Evolutionary conservation across 2,888 invertebrate genomes (phyloP).

Genomic region (Thyatira batis): DNA sequence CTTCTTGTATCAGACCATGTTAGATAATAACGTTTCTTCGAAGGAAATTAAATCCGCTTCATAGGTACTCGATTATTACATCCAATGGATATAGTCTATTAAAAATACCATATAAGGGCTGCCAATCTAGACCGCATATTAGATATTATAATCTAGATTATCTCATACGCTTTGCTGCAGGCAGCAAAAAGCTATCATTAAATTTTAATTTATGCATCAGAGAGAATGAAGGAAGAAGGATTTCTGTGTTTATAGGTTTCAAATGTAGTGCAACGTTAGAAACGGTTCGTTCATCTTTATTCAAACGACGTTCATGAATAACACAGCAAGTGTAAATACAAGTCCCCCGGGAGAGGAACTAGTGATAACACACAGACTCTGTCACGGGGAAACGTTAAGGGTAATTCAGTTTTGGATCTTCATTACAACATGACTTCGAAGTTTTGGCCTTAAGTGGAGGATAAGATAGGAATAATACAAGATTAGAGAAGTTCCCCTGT

Average conservation of each 20-base stretch:
- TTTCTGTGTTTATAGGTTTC: slow-evolving; percentile 41
- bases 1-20: slow-evolving; percentile 52
- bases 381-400: slow-evolving; percentile 43
- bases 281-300: slow-evolving; percentile 70
- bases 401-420: slow-evolving; percentile 68
- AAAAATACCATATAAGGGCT: neutral
- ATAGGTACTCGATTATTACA: neutral
- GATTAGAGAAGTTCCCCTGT: slow-evolving; percentile 54
- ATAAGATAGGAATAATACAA: slow-evolving; percentile 57
- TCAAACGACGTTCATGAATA: slow-evolving; percentile 74
- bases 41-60: slow-evolving; percentile 26
- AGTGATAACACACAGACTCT: slow-evolving; percentile 60
- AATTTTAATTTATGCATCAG: neutral
- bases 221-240: slow-evolving; percentile 25
- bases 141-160: no score
- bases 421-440: slow-evolving; percentile 54
- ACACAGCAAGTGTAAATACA: slow-evolving; percentile 69
- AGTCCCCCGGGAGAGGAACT: slow-evolving; percentile 55
- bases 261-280: slow-evolving; percentile 48
- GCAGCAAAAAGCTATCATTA: no score
- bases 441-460: slow-evolving; percentile 53
- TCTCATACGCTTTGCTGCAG: no score
- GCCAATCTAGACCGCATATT: no score
- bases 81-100: neutral
- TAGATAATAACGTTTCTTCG: slow-evolving; percentile 44